Conservation (phyloP, 2,113 vertebrate genomes). For the Brachionichthys hirsutus region DNA sequence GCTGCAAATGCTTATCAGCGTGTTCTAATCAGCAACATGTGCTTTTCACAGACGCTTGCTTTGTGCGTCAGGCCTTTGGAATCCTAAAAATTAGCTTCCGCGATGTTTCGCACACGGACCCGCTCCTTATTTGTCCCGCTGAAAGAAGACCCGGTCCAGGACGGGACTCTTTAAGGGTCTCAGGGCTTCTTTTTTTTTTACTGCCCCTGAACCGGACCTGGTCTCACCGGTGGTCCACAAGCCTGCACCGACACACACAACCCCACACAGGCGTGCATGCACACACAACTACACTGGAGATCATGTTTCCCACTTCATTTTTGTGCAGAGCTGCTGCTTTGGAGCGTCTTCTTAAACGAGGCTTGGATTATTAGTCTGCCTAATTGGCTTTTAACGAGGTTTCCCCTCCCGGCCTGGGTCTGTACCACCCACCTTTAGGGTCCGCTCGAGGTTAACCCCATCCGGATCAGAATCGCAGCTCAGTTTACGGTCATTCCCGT, state of each 20-base stretch:
- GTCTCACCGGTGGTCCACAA: conserved; percentile 55
- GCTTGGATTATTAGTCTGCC: conserved; percentile 63
- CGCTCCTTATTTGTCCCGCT: conserved; percentile 66
- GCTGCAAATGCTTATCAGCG: conserved; percentile 56
- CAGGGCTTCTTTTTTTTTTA: too few species aligned
- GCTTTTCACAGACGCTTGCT: conserved; percentile 71
- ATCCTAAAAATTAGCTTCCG: conserved; percentile 79
- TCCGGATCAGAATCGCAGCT: conserved; percentile 45
- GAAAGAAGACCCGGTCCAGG: conserved; percentile 61
- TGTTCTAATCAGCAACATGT: conserved; percentile 82
- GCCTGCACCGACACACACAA: conserved; percentile 55
- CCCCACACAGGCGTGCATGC: conserved; percentile 6
- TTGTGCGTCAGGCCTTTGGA: conserved; percentile 79
- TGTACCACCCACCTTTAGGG: conserved; percentile 63
- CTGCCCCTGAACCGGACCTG: conserved; percentile 51
- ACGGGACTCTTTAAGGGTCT: conserved; percentile 15
- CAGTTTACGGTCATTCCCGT: too few species aligned
- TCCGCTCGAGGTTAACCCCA: conserved; percentile 58
- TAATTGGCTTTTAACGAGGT: conserved; percentile 74
- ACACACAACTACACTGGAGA: conserved; percentile 23
- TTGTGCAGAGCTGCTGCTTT: conserved; percentile 53
- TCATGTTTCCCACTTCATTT: conserved; percentile 56
- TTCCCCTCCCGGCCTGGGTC: conserved; percentile 45
- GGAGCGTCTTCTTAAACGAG: conserved; percentile 58
- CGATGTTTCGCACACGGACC: conserved; percentile 75